Conservation (phyloP, 2,797 vertebrate species). For the Pangasius larnaudii region DNA sequence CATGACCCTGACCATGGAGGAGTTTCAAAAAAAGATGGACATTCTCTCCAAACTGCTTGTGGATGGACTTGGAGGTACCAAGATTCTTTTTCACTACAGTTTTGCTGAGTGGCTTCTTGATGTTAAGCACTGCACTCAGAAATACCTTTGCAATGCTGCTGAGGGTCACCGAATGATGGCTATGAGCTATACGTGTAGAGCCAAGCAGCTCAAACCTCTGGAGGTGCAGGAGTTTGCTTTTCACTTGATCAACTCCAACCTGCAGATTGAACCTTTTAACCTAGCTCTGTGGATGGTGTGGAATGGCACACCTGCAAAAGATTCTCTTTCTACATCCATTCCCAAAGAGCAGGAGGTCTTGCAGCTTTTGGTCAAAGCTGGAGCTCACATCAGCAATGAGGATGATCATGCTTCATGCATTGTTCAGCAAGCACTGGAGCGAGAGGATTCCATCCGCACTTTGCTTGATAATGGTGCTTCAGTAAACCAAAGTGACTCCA, state of each 20-base stretch:
- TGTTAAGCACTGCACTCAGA: conserved; percentile 98
- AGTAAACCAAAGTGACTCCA: conserved; percentile 93
- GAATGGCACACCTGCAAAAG: conserved; percentile 95
- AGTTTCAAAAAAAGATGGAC: conserved; percentile 98
- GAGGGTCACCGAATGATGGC: conserved; percentile 98
- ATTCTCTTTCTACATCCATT: conserved; percentile 90
- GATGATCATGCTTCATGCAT: conserved; percentile 91
- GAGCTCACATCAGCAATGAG: conserved; percentile 93
- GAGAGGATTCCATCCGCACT: conserved; percentile 94
- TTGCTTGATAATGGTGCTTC: conserved; percentile 92
- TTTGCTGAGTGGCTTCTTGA: conserved; percentile 98
- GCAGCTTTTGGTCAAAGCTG: conserved; percentile 96
- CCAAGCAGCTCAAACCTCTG: conserved; percentile 87
- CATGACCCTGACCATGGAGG: conserved; percentile 89
- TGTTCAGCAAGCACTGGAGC: conserved; percentile 92
- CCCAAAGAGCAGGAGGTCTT: conserved; percentile 96
- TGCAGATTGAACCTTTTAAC: conserved; percentile 90
- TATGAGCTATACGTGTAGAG: conserved; percentile 95
- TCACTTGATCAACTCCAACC: conserved; percentile 92
- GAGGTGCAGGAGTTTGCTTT: conserved; percentile 96
- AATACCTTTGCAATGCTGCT: conserved; percentile 95
- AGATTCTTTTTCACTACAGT: conserved; percentile 97
- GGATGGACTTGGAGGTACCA: conserved; percentile 88
- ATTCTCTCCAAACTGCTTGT: conserved; percentile 94
- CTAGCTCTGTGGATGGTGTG: conserved; percentile 98